Conservation (phyloP, 23 tunicate genomes). For the Phallusia fumigata region DNA sequence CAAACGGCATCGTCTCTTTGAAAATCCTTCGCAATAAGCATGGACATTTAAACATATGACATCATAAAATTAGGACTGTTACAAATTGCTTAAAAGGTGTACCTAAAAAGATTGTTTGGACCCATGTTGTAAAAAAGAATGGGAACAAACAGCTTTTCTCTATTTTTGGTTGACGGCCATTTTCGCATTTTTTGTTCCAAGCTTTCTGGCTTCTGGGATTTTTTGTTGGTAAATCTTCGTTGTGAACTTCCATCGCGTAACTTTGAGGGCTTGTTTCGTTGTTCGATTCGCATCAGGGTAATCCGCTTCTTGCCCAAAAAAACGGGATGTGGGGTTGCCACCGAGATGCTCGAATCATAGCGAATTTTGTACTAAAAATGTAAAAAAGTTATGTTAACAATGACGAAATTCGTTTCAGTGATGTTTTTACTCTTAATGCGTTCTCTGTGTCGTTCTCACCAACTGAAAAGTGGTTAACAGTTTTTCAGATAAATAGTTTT, state of each 20-base stretch:
- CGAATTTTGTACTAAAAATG: neutral
- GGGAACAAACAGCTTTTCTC: conserved; percentile 42
- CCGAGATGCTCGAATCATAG: neutral
- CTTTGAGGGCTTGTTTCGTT: neutral
- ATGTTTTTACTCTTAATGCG: too few species aligned
- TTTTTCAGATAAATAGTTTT: too few species aligned
- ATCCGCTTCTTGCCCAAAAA: neutral
- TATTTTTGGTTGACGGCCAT: neutral
- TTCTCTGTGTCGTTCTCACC: too few species aligned
- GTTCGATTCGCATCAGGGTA: neutral
- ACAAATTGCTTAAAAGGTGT: neutral
- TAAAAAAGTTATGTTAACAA: too few species aligned
- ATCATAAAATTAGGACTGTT: too few species aligned
- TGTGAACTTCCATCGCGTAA: too few species aligned
- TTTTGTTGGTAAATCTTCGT: too few species aligned
- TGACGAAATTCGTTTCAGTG: too few species aligned
- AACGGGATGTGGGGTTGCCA: neutral
- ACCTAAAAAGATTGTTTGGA: conserved; percentile 96
- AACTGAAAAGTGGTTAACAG: too few species aligned
- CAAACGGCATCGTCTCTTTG: conserved; percentile 73
- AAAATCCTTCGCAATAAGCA: conserved; percentile 59
- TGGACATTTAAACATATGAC: too few species aligned
- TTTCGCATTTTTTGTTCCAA: too few species aligned
- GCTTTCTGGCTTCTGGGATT: too few species aligned
- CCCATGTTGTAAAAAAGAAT: conserved; percentile 95